Evolutionary conservation across 2,888 invertebrate genomes (phyloP).

Genomic region (Autographa pulchrina): DNA sequence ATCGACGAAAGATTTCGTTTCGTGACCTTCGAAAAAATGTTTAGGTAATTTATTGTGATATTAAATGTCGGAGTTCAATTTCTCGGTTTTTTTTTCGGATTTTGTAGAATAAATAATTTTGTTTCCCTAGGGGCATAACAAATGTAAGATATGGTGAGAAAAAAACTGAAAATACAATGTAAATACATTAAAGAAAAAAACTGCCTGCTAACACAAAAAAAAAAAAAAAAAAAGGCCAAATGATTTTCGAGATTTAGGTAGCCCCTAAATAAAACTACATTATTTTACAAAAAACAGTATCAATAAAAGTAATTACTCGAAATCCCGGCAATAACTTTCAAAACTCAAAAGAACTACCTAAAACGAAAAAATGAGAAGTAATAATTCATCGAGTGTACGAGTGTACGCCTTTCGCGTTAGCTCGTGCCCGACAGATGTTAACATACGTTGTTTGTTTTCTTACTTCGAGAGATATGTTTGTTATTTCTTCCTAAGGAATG

Average conservation of each 20-base stretch:
- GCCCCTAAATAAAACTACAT: too few relatives aligned
- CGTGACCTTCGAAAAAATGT: slow-evolving; percentile 24
- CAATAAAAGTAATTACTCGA: neutral
- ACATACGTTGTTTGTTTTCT: slow-evolving; percentile 89
- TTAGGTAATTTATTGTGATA: slow-evolving; percentile 5
- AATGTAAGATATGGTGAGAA: too few relatives aligned
- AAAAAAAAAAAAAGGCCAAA: too few relatives aligned
- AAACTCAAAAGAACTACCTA: slow-evolving; percentile 25
- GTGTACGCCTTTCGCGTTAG: slow-evolving; percentile 61
- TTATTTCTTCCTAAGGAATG: slow-evolving; percentile 80
- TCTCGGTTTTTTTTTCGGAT: neutral
- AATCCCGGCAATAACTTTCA: neutral
- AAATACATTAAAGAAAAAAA: too few relatives aligned
- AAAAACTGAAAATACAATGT: too few relatives aligned
- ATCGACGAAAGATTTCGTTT: slow-evolving; percentile 60
- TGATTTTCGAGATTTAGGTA: too few relatives aligned
- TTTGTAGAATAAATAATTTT: neutral
- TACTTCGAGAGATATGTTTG: slow-evolving; percentile 88
- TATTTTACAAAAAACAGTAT: neutral
- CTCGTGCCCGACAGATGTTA: slow-evolving; percentile 88
- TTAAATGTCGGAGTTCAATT: neutral
- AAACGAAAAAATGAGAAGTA: slow-evolving; percentile 49
- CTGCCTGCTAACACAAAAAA: too few relatives aligned
- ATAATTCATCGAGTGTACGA: slow-evolving; percentile 63
- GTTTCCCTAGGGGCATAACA: neutral